Base-by-base conservation (phyloP, 2,113 vertebrate species). In the Cettia cetti region DNA sequence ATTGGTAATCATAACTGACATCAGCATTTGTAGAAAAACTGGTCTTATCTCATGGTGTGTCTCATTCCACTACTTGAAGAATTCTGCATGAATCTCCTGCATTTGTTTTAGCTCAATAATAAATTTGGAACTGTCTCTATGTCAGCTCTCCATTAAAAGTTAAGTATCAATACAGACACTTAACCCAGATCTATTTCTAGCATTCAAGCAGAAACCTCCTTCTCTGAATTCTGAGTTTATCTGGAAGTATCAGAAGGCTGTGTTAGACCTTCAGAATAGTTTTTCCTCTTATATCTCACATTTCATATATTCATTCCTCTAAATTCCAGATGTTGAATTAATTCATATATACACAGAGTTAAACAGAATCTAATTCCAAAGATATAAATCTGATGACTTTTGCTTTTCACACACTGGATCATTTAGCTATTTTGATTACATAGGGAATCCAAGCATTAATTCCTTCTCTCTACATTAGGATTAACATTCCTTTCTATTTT, bases 91-190 rank as follows among this genome's bases (percentile, higher is more conserved):
- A 76, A 74, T 92, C 88, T 93, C 91, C 86, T 90, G 53, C 60
- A 81, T 92, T 95, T 95, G 52, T 82, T 94, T 92, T 42, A 21
- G 61, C 94, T 97, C 64, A 78, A 47, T 81, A 75, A 90, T 86
- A 94, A 42, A 90, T 91, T 72, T 82, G 74, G 89, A 96, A 89
- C 82, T 59, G 35, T 52, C 13, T 95, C 31, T 69, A 65, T 35
- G 72, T 91, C 68, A 77, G 54, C 89, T 93, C 64, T 94, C 94
- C 71, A 74, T 89, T 94, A 88, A 56, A 75, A 65, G 83, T 72
- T 84, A 42, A 95, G 82, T 77, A 81, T 91, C 76, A 60, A 40
- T 37, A 59, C 12, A 76, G 40, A 39, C 40, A 95, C 60, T 92
- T 90, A 91, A 81, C 35, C 23, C 52, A 84, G 39, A 27, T 54